Conservation (phyloP, 2,888 invertebrate genomes). For the Agapostemon virescens region DNA sequence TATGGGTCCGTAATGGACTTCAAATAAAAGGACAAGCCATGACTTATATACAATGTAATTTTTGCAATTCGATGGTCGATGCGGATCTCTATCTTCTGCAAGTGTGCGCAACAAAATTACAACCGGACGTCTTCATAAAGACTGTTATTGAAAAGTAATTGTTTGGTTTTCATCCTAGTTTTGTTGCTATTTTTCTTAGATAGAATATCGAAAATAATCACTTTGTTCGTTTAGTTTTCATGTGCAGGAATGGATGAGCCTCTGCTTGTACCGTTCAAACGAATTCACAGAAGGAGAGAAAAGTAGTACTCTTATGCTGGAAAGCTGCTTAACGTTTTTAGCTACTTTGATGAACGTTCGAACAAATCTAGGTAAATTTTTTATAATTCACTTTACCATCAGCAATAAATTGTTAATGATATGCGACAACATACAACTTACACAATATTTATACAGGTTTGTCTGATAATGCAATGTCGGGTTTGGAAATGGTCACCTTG, state of each 20-base stretch:
- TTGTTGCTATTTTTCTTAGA: neutral
- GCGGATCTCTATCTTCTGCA: slow-evolving; percentile 97
- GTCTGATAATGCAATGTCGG: slow-evolving; percentile 85
- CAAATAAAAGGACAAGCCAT: slow-evolving; percentile 99
- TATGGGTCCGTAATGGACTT: slow-evolving; percentile 98
- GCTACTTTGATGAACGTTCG: slow-evolving; percentile 93
- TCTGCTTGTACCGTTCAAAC: slow-evolving; percentile 86
- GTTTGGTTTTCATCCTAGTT: slow-evolving; percentile 57
- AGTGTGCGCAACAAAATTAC: slow-evolving; percentile 93
- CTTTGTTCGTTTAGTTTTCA: slow-evolving; percentile 85
- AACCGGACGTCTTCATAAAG: slow-evolving; percentile 91
- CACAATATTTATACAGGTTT: slow-evolving; percentile 80
- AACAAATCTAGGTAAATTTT: slow-evolving; percentile 88
- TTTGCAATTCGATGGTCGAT: slow-evolving; percentile 99
- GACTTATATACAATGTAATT: slow-evolving; percentile 99
- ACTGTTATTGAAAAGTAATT: slow-evolving; percentile 92
- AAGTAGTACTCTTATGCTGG: slow-evolving; percentile 94
- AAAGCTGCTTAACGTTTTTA: slow-evolving; percentile 94
- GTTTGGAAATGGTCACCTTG: slow-evolving; percentile 95
- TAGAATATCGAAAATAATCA: slow-evolving; percentile 6
- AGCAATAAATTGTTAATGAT: too few relatives aligned
- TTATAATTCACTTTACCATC: neutral
- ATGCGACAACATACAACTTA: neutral
- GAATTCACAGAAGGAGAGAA: slow-evolving; percentile 87
- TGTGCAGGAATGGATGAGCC: slow-evolving; percentile 91